Conservation (phyloP, 1,140 invertebrate genomes). For the Sogatella furcifera region DNA sequence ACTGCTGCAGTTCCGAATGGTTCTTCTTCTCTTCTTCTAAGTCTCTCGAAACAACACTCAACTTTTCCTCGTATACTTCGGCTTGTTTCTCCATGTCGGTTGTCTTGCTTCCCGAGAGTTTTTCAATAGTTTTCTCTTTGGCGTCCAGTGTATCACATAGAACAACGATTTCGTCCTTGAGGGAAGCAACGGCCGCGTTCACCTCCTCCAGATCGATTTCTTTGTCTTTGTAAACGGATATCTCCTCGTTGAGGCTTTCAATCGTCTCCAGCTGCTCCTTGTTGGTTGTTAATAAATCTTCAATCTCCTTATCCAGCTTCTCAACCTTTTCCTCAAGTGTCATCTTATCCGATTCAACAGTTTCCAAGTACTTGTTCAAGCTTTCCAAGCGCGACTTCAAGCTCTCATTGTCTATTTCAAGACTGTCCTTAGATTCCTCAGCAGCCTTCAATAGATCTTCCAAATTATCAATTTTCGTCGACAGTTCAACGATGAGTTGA, state of each 20-base stretch:
- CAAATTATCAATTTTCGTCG: slow-evolving; percentile 6
- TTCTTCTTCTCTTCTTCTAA: neutral
- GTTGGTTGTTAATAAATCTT: neutral
- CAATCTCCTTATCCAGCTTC: slow-evolving; percentile 1
- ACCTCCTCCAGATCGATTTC: neutral
- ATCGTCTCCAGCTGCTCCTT: too few species aligned
- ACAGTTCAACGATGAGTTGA: slow-evolving; percentile 4
- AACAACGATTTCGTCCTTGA: neutral
- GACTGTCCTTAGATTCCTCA: neutral
- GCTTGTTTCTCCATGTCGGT: neutral
- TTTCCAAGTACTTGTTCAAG: slow-evolving; percentile 1
- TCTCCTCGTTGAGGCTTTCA: too few species aligned
- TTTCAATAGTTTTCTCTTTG: neutral
- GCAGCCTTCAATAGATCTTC: slow-evolving; percentile 16
- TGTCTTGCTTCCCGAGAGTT: neutral
- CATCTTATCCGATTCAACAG: slow-evolving; percentile 8
- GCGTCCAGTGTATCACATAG: neutral
- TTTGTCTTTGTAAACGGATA: neutral
- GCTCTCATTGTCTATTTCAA: neutral
- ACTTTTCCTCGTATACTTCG: neutral
- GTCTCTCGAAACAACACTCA: neutral
- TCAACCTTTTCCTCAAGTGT: slow-evolving; percentile 5
- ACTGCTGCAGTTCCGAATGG: neutral
- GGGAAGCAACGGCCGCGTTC: neutral
- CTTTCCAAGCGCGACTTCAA: too few species aligned